Evolutionary conservation across 1,140 invertebrate species (phyloP), one percentile per base, ranked within the genome.

Genomic region (Atta colombica): DNA sequence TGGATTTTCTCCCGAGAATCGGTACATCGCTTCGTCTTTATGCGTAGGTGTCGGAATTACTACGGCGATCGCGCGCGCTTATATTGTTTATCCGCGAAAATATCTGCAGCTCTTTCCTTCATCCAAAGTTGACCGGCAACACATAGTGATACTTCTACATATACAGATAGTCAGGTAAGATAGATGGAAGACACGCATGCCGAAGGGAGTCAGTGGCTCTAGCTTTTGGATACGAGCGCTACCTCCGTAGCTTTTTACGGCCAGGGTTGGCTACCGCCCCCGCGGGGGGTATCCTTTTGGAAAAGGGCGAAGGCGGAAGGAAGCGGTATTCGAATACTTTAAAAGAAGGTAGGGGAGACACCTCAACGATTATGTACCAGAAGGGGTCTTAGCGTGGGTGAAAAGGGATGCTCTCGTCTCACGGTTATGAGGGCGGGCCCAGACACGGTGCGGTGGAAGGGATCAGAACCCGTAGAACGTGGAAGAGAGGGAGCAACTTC

Each of bases 391-490:
- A 60, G 90, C 89, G 90, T 91, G 88, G 89, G 89, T 88, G 86
- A 93, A 92, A 90, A 89, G 92, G 93, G 93, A 94, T 93, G 93
- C 90, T 93, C 88, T 88, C 88, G 88, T 82, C 87, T 78, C 85
- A 91, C 90, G 90, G 89, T 90, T 89, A 91, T 85, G 93, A 91
- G 92, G 93, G 93, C 93, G 93, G 93, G 81, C 91, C 93, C 87
- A 91, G 75, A 53, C 81, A 31, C 69, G 82, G 28, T 51, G 35
- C 45, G 53, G 75, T 89, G 86, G 87, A 63, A 84, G 88, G 81
- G 88, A 87, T 88, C 82, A 60, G 66, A 49, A 81, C 55, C 28
- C 35, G 63, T 60, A 39, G 12, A 53, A 25, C 31, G 60, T 86
- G 85, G 65, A 89, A 86, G 68, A 86, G 82, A 85, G 77, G 84